Base-by-base conservation (phyloP, 2,113 vertebrate species). In the Toxotes chatareus region DNA sequence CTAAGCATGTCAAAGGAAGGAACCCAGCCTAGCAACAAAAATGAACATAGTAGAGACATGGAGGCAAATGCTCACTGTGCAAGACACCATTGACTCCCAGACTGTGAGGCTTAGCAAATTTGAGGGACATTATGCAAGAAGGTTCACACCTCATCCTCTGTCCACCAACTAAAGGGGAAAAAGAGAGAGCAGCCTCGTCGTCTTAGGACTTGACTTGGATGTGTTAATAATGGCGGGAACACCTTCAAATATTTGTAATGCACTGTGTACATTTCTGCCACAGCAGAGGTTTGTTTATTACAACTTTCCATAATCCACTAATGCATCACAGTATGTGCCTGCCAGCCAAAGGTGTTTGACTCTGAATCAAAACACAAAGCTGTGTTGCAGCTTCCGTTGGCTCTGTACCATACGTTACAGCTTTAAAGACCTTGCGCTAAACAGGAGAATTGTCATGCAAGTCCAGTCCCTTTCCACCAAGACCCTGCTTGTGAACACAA, bases 281-380 rank as follows among this genome's bases (percentile, higher is more conserved):
- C 68, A 56, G 47, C 62, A 62, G 62, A 3, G 40, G 59, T 64
- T 63, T 44, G 19, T 56, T 64, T 63, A 79, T 55, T 14, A 46
- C 31, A 49, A 72, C 51, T 65, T 64, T 47, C 61, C 49, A 4
- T 57, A n/a, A 55, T 55, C 21, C 51, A 55, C n/a, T 56, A 56
- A 56, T n/a, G 61, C 32, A 73, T 66, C 42, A 40, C 61, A 47
- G 53, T 56, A 13, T 64, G 49, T 21, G 49, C 13, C 27, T 59
- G 27, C 40, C 60, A 72, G 10, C 21, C 21, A 56, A 8, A 53
- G 21, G 19, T 53, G 21, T n/a, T 17, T 49, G 16, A 49, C 3
- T 7, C n/a, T 56, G 53, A 56, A 56, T 56, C 10, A 56, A 56
- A 23, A 11, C 53, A 56, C n/a, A 27, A 27, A 27, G n/a, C 21